Evolutionary conservation across 2,797 vertebrate genomes (phyloP), one percentile per base, ranked within the genome.

Genomic region (Aphelocoma californica): DNA sequence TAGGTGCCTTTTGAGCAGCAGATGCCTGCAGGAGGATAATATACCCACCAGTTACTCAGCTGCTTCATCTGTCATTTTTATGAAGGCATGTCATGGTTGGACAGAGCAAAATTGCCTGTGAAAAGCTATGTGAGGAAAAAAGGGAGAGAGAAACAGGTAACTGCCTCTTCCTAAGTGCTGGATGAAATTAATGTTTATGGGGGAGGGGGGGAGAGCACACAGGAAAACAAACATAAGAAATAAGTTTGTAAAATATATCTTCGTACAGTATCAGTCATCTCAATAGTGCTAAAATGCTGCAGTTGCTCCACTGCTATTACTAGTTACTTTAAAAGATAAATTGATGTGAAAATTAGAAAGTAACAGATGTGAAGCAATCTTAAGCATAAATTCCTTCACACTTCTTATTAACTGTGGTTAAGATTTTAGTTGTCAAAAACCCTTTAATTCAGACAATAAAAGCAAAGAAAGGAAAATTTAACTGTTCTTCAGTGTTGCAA

Each of bases 61-160:
- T 94, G 48, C 66, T 92, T 96, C 86, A 92, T 94, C 89, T 91
- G 83, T 97, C 87, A 96, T 96, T 97, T 96, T 94, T 96, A 95
- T 94, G 92, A 96, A 96, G 93, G 71, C 65, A 93, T 86, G 72
- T 96, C 93, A 95, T 91, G 86, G 88, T 90, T 93, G 81, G 81
- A 88, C 61, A 93, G 91, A 97, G 72, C 42, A 94, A 97, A 97
- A 97, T 84, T 95, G 62, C 58, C 90, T 87, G 51, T 88, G 82
- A 96, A 97, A 96, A 96, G 82, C 61, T 92, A 42, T 92, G 95
- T 85, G 91, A 79, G 53, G 32, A 58, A 89, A 93, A 94, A 80
- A 88, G 18, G 36, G 47, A 92, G 82, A 92, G 62, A 77, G 83
- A 82, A 94, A 66, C 58, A 92, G 74, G 60, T 96, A 93, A 95